Evolutionary conservation across 2,113 vertebrate species (phyloP), one percentile per base, ranked within the genome.

Genomic region (Sisor rabdophorus): DNA sequence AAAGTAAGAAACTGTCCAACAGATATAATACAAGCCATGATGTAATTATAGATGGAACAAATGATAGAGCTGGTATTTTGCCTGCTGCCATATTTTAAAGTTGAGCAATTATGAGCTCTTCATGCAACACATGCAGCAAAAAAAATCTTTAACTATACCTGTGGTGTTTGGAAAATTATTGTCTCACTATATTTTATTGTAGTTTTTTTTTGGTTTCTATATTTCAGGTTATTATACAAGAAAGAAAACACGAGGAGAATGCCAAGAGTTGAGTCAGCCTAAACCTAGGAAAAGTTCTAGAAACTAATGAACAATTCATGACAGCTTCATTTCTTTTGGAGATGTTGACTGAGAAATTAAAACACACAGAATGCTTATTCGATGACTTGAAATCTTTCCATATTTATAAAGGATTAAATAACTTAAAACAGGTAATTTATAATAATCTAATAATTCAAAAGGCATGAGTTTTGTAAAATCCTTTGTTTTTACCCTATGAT

Each of bases 241-340:
- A 52, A 52, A 52, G 64, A 24, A 79, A 76, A 67, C 15, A 67
- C 0, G 15, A 67, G 74, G 72, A 48, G 63, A 60, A 64, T 67
- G 47, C 81, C 73, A 68, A 48, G 10, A n/a, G 54, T 61, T 44
- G 56, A 56, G 15, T 76, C 78, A 69, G 71, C 61, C 81, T 71
- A 80, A 53, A 44, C 17, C 68, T 68, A 68, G 61, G 67, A 80
- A 80, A 40, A 71, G 61, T 44, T 72, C 53, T 77, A 65, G 71
- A 73, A 77, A 61, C 40, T 44, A 44, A 61, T 69, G 75, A 53
- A 73, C 48, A 73, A 73, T 59, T 30, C 74, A 64, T 11, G 9
- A 60, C 59, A 56, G 13, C 32, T 72, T 52, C 58, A 54, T 80
- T 80, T 72, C 28, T 77, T 67, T 77, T 67, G 53, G 68, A 64